Evolutionary conservation across 2,888 invertebrate genomes (phyloP).

Genomic region (Frankliniella intonsa): DNA sequence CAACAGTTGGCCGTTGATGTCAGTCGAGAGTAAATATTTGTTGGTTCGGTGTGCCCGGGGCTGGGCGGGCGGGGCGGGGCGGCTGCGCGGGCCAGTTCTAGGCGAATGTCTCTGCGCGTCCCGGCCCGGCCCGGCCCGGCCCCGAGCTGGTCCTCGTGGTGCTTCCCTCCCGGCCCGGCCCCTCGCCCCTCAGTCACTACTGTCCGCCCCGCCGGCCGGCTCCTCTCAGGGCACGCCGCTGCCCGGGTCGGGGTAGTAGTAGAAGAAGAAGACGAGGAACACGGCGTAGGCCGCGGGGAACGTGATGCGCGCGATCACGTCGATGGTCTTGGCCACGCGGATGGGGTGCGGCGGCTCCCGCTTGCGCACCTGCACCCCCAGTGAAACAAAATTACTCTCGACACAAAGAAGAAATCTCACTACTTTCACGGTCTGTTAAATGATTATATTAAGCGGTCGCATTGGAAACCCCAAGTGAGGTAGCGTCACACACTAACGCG

Average conservation of each 20-base stretch:
- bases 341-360: constrained; percentile 90
- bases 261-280: constrained; percentile 93
- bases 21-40: no score
- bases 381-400: constrained; percentile 35
- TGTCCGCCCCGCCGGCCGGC: no score
- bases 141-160: no score
- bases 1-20: background rate
- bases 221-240: constrained; percentile 42
- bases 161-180: no score
- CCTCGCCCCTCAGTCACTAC: no score
- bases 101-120: no score
- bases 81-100: no score
- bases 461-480: no score
- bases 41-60: no score
- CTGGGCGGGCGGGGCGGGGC: background rate
- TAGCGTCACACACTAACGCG: constrained; percentile 38
- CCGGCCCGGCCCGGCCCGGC: no score
- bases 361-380: constrained; percentile 71
- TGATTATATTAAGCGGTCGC: background rate
- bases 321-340: constrained; percentile 89
- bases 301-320: constrained; percentile 88
- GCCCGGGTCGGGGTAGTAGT: constrained; percentile 59
- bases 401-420: constrained; percentile 37
- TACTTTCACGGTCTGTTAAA: no score
- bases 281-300: constrained; percentile 90